Base-by-base conservation (phyloP, 2,113 vertebrate genomes). In the Ibidorhyncha struthersii region DNA sequence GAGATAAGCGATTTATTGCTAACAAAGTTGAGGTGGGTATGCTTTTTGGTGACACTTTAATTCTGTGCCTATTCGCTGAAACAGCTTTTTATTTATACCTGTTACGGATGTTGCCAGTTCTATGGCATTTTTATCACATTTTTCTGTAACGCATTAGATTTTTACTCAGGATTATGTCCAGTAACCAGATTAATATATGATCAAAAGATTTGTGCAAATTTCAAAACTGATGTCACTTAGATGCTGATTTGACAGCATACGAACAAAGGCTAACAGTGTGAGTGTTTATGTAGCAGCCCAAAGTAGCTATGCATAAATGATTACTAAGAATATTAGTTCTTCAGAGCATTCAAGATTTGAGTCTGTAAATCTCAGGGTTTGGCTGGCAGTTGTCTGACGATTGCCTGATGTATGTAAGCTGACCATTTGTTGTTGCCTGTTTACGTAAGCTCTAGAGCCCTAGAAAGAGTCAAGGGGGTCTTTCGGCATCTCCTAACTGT, bases 11-110 rank as follows among this genome's bases (percentile, higher is more conserved):
- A 72, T 99, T 99, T 53, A 98, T 99, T 89, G 99, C 98, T 92
- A 99, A 99, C 97, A 98, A 98, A 34, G 98, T 99, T 23, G 99
- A 99, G 98, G 99, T 99, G 94, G 43, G 98, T 96, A 34, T 77
- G 62, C 80, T 65, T 83, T 90, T 38, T 47, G 43, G 36, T 93
- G 55, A 32, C 59, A 22, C 69, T 85, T 84, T 86, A 30, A 30
- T 83, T 91, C 30, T 49, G 25, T 82, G 69, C 23, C 45, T 81
- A 0, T 53, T 91, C 56, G 49, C 36, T 52, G 71, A 72, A 91
- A 80, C 25, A 43, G 45, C 34, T 85, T 80, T 69, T 85, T 79
- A 27, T 82, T 72, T 77, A 34, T 49, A 25, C 25, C 41, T 1
- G 0, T 53, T 73, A 55, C 86, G 40, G 65, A 38, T 86, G 21